These are phyloP conservation scores for Aplochiton taeniatus DNA, from an alignment of 2,797 vertebrate species.

Conservation along the genomic window DNA sequence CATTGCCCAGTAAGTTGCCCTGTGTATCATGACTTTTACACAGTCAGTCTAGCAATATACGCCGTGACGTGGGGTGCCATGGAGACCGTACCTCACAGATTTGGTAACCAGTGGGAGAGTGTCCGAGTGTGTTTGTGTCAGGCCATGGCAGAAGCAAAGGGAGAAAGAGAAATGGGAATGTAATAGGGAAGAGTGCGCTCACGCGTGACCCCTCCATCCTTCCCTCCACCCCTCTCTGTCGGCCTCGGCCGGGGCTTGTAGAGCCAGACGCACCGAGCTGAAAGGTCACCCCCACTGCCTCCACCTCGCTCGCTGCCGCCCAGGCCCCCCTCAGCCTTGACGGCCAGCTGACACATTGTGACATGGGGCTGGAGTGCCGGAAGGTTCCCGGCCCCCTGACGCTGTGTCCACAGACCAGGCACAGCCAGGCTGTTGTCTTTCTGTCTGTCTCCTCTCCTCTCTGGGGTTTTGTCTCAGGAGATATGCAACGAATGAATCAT, in stretches of 20 bases:
- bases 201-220: conserved; percentile 72
- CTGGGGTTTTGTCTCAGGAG: not conserved
- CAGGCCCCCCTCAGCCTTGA: conserved; percentile 67
- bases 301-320: conserved; percentile 22
- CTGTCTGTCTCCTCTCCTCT: conserved; percentile 7
- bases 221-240: conserved; percentile 17
- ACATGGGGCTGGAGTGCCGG: conserved; percentile 74
- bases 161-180: not conserved
- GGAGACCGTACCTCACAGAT: conserved; percentile 45
- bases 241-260: conserved; percentile 46
- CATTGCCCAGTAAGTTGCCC: too few species aligned
- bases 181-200: conserved; percentile 62
- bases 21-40: not conserved
- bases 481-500: too few species aligned
- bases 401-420: conserved; percentile 61
- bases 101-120: conserved; percentile 54
- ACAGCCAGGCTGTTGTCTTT: conserved; percentile 9
- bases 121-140: conserved; percentile 68
- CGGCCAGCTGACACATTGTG: conserved; percentile 86
- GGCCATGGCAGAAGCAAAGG: conserved; percentile 17
- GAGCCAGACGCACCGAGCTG: conserved; percentile 65
- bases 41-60: not conserved
- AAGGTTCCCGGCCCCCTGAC: conserved; percentile 76
- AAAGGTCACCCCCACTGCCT: conserved; percentile 77
- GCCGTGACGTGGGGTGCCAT: conserved; percentile 36